A percentile compares a stretch with the other conserved stretches of the same genome.
Conservation (phyloP, 64 coral and sea anemone species). For the Porites lutea region DNA sequence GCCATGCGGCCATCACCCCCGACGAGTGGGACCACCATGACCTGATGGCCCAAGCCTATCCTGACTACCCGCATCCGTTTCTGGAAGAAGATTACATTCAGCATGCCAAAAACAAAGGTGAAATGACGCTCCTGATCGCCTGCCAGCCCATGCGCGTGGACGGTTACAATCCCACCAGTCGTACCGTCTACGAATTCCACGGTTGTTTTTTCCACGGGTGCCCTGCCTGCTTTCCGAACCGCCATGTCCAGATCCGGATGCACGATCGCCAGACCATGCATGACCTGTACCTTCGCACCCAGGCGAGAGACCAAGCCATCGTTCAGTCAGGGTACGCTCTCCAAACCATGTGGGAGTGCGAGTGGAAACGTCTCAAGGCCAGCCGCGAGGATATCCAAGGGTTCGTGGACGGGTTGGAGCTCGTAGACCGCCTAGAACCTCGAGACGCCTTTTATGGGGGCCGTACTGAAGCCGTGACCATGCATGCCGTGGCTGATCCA, state of each 20-base stretch:
- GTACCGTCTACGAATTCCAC: neutral
- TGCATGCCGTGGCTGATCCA: neutral
- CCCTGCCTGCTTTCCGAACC: neutral
- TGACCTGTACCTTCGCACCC: neutral
- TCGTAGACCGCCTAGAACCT: conserved; percentile 4
- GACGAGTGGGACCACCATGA: neutral
- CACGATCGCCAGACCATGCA: neutral
- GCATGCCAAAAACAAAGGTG: neutral
- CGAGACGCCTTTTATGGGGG: conserved; percentile 35
- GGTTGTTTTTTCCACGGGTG: conserved; percentile 40
- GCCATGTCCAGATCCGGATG: no score
- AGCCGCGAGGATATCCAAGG: neutral
- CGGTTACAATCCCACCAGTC: neutral
- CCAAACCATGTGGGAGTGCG: conserved; percentile 49
- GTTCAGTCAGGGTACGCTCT: neutral
- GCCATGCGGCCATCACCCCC: neutral
- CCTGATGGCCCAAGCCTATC: no score
- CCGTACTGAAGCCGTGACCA: conserved; percentile 15
- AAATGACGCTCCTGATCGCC: accelerated
- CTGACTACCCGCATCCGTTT: no score
- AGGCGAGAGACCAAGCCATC: neutral
- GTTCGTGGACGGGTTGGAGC: no score
- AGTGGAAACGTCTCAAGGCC: neutral
- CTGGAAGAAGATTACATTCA: accelerated
- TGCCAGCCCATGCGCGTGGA: neutral